A percentile compares a stretch with the other conserved stretches of the same genome.
These are phyloP conservation scores for Spicauda simplicius DNA, from an alignment of 2,888 invertebrate species.

Conservation along the genomic window DNA sequence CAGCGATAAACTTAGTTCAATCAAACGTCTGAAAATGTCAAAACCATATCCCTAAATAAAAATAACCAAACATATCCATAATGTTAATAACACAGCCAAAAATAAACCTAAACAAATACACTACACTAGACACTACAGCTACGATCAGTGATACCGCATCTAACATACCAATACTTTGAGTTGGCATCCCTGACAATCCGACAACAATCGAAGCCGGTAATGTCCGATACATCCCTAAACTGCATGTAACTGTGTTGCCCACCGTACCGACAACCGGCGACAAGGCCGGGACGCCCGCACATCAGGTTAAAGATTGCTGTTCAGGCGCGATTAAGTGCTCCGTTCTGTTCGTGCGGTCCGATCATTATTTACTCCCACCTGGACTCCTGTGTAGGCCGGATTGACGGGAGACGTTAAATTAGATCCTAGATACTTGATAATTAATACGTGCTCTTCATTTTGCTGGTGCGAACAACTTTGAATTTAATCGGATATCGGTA, in stretches of 20 bases:
- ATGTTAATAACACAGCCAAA: not conserved
- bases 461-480: slow-evolving; percentile 9
- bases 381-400: slow-evolving; percentile 34
- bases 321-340: slow-evolving; percentile 45
- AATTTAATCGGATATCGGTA: not conserved
- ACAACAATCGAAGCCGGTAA: slow-evolving; percentile 35
- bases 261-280: slow-evolving; percentile 31
- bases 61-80: not conserved
- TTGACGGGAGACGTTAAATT: slow-evolving; percentile 37
- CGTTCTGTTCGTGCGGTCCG: slow-evolving; percentile 27
- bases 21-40: too few species aligned
- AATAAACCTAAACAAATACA: not conserved
- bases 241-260: slow-evolving; percentile 49
- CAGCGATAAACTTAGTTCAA: too few species aligned
- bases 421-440: slow-evolving; percentile 37
- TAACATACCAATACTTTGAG: not conserved
- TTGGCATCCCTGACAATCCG: slow-evolving; percentile 19
- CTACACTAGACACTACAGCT: not conserved
- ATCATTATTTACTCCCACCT: slow-evolving; percentile 36
- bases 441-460: slow-evolving; percentile 34
- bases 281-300: slow-evolving; percentile 47
- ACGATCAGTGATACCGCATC: not conserved
- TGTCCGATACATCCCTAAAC: slow-evolving; percentile 39
- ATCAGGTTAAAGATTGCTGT: slow-evolving; percentile 53
- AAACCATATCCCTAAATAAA: too few species aligned